phyloP scores from a whole-genome alignment of 2,888 invertebrate species.

The Drosophila helvetica region DNA sequence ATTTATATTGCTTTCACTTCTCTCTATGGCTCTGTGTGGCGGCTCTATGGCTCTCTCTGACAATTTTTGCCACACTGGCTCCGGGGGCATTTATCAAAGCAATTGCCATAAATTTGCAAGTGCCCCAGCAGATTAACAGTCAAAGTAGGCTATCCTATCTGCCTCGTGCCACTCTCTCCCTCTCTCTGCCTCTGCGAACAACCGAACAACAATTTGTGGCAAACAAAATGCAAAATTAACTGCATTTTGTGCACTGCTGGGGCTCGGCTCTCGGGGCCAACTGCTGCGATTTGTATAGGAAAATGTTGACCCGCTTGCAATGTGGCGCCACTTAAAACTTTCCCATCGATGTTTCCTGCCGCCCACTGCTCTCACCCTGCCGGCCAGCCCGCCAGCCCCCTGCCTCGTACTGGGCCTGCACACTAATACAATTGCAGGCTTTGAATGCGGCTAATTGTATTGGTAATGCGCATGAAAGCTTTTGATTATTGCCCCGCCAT shows the following conservation, averaged over 20 bases:
- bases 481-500: slow-evolving; percentile 58
- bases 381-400: neutral
- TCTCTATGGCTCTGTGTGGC: slow-evolving; percentile 1
- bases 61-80: slow-evolving; percentile 29
- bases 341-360: slow-evolving; percentile 14
- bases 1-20: slow-evolving; percentile 52
- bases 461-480: slow-evolving; percentile 64
- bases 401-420: neutral
- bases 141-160: slow-evolving; percentile 45
- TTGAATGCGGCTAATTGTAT: slow-evolving; percentile 66
- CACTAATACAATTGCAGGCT: slow-evolving; percentile 23
- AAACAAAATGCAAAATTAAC: slow-evolving; percentile 65
- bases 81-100: slow-evolving; percentile 54
- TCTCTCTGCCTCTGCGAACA: slow-evolving; percentile 22
- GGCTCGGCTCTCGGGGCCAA: slow-evolving; percentile 4
- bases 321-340: slow-evolving; percentile 56
- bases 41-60: slow-evolving; percentile 1
- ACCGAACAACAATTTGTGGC: slow-evolving; percentile 54
- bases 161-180: slow-evolving; percentile 5
- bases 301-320: slow-evolving; percentile 41
- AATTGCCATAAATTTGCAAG: slow-evolving; percentile 67
- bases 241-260: slow-evolving; percentile 38
- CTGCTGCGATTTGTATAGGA: slow-evolving; percentile 40
- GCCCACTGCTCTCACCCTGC: slow-evolving; percentile 1
- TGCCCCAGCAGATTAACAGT: slow-evolving; percentile 66